phyloP scores from a whole-genome alignment of 2,888 invertebrate species.

The Laspeyria flexula region DNA sequence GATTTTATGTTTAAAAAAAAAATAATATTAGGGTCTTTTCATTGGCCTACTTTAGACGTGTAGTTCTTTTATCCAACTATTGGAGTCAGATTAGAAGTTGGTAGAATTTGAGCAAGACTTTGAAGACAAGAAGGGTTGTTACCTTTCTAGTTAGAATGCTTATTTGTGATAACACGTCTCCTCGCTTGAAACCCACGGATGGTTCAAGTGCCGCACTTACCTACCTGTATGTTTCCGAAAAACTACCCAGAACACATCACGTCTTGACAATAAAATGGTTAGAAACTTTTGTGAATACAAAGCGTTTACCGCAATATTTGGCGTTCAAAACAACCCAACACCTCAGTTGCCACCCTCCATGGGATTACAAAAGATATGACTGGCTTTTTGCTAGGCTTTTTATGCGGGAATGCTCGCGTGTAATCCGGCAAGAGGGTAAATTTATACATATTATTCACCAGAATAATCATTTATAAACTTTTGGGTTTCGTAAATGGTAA shows the following conservation, averaged over 20 bases:
- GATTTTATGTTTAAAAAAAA: background rate
- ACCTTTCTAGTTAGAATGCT: no score
- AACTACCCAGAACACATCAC: slow-evolving; percentile 27
- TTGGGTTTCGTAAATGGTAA: slow-evolving; percentile 18
- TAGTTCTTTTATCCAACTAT: no score
- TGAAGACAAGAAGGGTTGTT: no score
- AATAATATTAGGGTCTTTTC: no score
- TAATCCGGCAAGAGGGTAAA: slow-evolving; percentile 10
- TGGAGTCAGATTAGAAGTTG: no score
- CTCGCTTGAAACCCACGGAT: background rate
- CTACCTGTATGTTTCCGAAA: slow-evolving; percentile 17
- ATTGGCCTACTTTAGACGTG: no score
- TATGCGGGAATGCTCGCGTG: slow-evolving; percentile 8
- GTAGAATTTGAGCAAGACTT: no score
- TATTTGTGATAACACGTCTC: background rate
- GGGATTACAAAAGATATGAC: slow-evolving; percentile 44
- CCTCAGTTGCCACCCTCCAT: slow-evolving; percentile 31
- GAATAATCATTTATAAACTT: slow-evolving; percentile 45
- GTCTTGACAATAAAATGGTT: slow-evolving; percentile 43
- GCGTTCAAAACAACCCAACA: slow-evolving; percentile 22
- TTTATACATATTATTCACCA: slow-evolving; percentile 39
- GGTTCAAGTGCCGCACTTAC: background rate
- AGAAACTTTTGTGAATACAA: slow-evolving; percentile 40
- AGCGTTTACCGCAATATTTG: slow-evolving; percentile 37
- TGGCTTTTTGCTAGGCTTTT: slow-evolving; percentile 27